phyloP scores from a whole-genome alignment of 2,888 invertebrate species.

The Aproaerema taeniolella region DNA sequence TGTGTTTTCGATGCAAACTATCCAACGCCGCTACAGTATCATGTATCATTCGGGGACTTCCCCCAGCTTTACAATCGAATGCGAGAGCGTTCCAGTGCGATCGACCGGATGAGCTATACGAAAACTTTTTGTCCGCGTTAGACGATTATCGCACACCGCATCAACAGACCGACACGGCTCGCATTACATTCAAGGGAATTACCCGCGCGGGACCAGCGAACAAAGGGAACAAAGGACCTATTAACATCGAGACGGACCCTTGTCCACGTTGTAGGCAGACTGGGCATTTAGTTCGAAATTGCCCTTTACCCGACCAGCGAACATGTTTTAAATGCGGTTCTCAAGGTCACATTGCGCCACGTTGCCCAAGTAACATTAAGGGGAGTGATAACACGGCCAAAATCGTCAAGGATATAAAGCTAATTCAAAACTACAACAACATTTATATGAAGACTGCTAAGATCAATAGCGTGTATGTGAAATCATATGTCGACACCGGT shows the following conservation, averaged over 20 bases:
- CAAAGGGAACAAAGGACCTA: neutral
- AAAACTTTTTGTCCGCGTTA: slow-evolving; percentile 22
- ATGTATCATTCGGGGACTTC: slow-evolving; percentile 26
- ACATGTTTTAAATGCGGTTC: slow-evolving; percentile 21
- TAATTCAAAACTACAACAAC: slow-evolving; percentile 19
- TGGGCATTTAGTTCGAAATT: slow-evolving; percentile 18
- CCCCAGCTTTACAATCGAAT: slow-evolving; percentile 22
- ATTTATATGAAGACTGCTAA: slow-evolving; percentile 16
- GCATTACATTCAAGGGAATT: neutral
- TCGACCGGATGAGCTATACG: slow-evolving; percentile 23
- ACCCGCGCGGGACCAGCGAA: neutral
- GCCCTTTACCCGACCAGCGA: slow-evolving; percentile 18
- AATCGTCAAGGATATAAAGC: slow-evolving; percentile 16
- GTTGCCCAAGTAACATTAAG: slow-evolving; percentile 8
- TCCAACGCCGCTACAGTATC: slow-evolving; percentile 24
- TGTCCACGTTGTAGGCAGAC: slow-evolving; percentile 20
- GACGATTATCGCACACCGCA: slow-evolving; percentile 21
- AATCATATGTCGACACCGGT: slow-evolving; percentile 20
- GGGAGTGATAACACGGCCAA: neutral
- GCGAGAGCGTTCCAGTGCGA: slow-evolving; percentile 26
- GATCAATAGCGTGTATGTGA: slow-evolving; percentile 14
- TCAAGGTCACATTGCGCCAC: slow-evolving; percentile 20
- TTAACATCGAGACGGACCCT: slow-evolving; percentile 11
- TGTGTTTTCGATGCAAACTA: slow-evolving; percentile 28
- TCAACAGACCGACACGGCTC: slow-evolving; percentile 9